Evolutionary conservation across 2,113 vertebrate species (phyloP).

Genomic region (Tringa solitaria): DNA sequence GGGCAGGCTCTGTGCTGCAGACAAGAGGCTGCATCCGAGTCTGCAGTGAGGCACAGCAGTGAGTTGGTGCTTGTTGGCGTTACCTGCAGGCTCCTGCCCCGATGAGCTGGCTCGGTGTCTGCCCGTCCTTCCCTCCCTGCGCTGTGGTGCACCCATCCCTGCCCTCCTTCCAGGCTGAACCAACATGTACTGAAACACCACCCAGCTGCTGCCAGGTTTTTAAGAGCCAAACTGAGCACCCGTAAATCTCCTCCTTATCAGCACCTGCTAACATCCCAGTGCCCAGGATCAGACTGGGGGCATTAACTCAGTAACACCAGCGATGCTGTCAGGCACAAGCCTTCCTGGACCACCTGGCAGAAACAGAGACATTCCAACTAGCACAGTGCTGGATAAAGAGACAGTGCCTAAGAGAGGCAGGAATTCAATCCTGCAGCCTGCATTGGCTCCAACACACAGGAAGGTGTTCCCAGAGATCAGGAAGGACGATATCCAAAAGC

Average conservation of each 20-base stretch:
- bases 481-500: neutral
- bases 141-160: neutral
- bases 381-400: neutral
- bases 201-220: neutral
- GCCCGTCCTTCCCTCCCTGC: neutral
- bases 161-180: neutral
- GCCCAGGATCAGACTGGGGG: neutral
- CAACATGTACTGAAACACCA: neutral
- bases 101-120: neutral
- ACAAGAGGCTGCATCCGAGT: neutral
- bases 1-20: neutral
- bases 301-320: neutral
- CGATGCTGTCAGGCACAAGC: neutral
- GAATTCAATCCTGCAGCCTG: neutral
- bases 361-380: neutral
- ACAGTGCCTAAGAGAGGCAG: neutral
- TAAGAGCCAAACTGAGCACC: neutral
- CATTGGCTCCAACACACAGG: neutral
- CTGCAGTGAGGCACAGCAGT: neutral
- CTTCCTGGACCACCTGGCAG: neutral
- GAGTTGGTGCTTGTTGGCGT: neutral
- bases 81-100: neutral
- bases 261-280: neutral
- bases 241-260: neutral
- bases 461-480: neutral